phyloP scores from a whole-genome alignment of 2,888 invertebrate species.

The Mythimna pallens region DNA sequence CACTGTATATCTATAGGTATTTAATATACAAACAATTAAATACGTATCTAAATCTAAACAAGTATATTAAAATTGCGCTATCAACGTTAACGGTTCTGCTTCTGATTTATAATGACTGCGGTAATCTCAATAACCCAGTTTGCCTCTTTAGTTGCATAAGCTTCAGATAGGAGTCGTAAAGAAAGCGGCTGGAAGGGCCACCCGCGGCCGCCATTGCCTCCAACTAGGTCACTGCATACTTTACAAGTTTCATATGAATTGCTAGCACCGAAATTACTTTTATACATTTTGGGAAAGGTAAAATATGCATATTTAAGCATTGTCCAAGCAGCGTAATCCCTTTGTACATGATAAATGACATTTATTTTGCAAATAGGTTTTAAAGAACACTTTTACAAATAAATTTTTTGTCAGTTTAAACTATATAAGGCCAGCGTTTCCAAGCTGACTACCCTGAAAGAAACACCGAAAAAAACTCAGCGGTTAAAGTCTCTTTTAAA shows the following conservation, averaged over 20 bases:
- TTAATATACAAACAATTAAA: background rate
- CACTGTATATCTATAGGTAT: too few relatives aligned
- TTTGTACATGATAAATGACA: background rate
- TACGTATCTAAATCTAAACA: background rate
- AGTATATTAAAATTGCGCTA: slow-evolving; percentile 34
- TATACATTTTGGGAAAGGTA: slow-evolving; percentile 17
- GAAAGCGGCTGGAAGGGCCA: slow-evolving; percentile 47
- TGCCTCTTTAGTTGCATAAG: slow-evolving; percentile 66
- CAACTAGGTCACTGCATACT: slow-evolving; percentile 59
- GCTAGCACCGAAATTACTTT: slow-evolving; percentile 32
- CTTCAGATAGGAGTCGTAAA: slow-evolving; percentile 59
- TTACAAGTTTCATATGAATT: slow-evolving; percentile 44
- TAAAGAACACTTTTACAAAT: too few relatives aligned
- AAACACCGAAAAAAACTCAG: too few relatives aligned
- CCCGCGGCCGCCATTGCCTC: slow-evolving; percentile 13
- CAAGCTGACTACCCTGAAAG: too few relatives aligned
- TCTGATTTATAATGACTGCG: slow-evolving; percentile 56
- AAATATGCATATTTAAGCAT: slow-evolving; percentile 16
- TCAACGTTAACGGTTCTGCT: slow-evolving; percentile 30
- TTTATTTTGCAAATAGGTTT: too few relatives aligned
- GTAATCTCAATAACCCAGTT: slow-evolving; percentile 45
- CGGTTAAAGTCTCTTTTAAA: too few relatives aligned
- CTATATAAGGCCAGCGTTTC: too few relatives aligned
- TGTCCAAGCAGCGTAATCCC: background rate
- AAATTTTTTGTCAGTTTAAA: too few relatives aligned